phyloP scores from a whole-genome alignment of 2,113 vertebrate species.

The Beaufortia kweichowensis region DNA sequence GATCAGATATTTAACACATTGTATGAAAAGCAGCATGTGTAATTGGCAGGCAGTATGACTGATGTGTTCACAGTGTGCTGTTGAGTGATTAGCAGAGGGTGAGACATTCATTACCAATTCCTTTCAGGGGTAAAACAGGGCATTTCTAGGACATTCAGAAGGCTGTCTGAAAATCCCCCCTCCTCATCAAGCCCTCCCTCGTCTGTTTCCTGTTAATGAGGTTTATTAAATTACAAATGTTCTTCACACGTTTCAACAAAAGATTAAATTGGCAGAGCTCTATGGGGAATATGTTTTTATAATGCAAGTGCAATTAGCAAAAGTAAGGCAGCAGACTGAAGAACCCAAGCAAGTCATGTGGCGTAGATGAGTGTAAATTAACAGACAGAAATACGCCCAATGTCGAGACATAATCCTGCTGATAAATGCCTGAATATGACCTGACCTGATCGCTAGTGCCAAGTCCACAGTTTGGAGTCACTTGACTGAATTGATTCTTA shows the following conservation, averaged over 20 bases:
- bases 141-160: conserved; percentile 53
- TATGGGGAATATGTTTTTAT: conserved; percentile 71
- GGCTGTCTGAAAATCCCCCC: conserved; percentile 42
- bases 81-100: conserved; percentile 62
- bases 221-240: conserved; percentile 76
- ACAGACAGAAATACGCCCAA: conserved; percentile 58
- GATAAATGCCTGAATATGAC: conserved; percentile 63
- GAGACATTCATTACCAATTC: conserved; percentile 64
- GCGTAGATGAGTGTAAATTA: conserved; percentile 59
- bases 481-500: too few species aligned
- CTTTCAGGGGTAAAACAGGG: conserved; percentile 58
- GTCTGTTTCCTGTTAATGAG: conserved; percentile 69
- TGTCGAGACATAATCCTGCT: conserved; percentile 59
- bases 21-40: conserved; percentile 12
- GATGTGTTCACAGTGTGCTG: conserved; percentile 46
- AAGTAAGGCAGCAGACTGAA: conserved; percentile 64
- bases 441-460: conserved; percentile 64
- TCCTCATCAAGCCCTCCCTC: conserved; percentile 67
- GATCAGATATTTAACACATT: background rate
- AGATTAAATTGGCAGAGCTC: conserved; percentile 70
- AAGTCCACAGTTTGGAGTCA: too few species aligned
- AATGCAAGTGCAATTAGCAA: conserved; percentile 67
- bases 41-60: conserved; percentile 15
- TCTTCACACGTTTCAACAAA: conserved; percentile 70
- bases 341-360: conserved; percentile 66